phyloP scores from a whole-genome alignment of 2,113 vertebrate species.

The Furnarius figulus region DNA sequence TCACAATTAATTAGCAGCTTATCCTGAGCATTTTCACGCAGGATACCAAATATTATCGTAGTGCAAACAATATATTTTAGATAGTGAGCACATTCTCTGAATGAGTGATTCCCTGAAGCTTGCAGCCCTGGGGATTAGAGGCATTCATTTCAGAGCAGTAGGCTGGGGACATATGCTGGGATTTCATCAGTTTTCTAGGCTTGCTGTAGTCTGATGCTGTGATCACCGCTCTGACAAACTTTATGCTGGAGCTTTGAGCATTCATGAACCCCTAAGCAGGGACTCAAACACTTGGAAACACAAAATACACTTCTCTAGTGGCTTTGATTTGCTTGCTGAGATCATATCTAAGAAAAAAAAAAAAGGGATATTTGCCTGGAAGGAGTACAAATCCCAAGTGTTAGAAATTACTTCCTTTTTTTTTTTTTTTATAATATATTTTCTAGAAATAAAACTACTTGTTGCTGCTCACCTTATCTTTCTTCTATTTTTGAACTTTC shows the following conservation, averaged over 20 bases:
- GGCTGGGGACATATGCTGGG: background rate
- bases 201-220: background rate
- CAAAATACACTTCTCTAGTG: background rate
- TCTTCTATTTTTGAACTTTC: constrained; percentile 13
- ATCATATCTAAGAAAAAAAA: rapidly evolving
- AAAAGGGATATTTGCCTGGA: background rate
- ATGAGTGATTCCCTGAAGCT: background rate
- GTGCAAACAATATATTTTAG: background rate
- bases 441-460: background rate
- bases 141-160: background rate
- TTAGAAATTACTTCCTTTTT: background rate
- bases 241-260: rapidly evolving
- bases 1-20: background rate
- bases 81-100: background rate
- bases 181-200: background rate
- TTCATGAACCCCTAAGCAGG: background rate
- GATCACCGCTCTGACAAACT: background rate
- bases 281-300: background rate
- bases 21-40: background rate
- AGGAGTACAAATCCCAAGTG: background rate
- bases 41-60: background rate
- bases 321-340: background rate
- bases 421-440: background rate
- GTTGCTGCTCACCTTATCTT: background rate
- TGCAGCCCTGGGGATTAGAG: background rate